Conservation (phyloP, 2,797 vertebrate species). For the Labroides dimidiatus region DNA sequence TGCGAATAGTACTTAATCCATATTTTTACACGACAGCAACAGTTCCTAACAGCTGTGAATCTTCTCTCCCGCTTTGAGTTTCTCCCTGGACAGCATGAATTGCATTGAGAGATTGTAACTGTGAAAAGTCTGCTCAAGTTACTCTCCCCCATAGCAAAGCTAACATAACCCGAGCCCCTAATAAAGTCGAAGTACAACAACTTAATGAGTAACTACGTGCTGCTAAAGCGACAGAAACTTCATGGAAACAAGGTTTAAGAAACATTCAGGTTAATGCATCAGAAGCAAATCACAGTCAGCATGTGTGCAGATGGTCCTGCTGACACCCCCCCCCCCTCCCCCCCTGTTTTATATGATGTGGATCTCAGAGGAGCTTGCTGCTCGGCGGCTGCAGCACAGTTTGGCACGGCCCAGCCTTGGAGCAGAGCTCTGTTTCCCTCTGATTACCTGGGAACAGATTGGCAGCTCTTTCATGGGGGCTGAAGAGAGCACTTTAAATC, state of each 20-base stretch:
- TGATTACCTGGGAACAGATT: constrained; percentile 82
- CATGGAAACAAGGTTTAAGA: constrained; percentile 54
- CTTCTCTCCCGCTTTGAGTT: too few relatives aligned
- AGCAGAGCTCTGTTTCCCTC: constrained; percentile 71
- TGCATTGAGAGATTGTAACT: too few relatives aligned
- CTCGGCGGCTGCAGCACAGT: constrained; percentile 37
- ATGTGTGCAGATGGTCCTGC: constrained; percentile 28
- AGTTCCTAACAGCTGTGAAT: too few relatives aligned
- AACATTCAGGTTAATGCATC: constrained; percentile 56
- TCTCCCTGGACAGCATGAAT: too few relatives aligned
- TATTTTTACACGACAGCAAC: too few relatives aligned
- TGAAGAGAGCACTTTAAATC: constrained; percentile 74
- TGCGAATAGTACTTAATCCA: too few relatives aligned
- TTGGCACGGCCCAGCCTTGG: constrained; percentile 65
- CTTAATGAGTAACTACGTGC: constrained; percentile 44
- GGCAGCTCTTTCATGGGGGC: constrained; percentile 78
- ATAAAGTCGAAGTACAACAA: too few relatives aligned
- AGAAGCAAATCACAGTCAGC: constrained; percentile 59
- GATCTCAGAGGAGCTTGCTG: constrained; percentile 49
- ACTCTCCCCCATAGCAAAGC: too few relatives aligned
- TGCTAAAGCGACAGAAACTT: constrained; percentile 36
- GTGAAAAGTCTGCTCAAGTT: too few relatives aligned
- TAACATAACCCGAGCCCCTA: too few relatives aligned
- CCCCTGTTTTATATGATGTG: constrained; percentile 54
- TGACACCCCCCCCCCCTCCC: constrained; percentile 46